These are phyloP conservation scores for Leucoma salicis DNA, from an alignment of 2,888 invertebrate genomes.

Conservation along the genomic window DNA sequence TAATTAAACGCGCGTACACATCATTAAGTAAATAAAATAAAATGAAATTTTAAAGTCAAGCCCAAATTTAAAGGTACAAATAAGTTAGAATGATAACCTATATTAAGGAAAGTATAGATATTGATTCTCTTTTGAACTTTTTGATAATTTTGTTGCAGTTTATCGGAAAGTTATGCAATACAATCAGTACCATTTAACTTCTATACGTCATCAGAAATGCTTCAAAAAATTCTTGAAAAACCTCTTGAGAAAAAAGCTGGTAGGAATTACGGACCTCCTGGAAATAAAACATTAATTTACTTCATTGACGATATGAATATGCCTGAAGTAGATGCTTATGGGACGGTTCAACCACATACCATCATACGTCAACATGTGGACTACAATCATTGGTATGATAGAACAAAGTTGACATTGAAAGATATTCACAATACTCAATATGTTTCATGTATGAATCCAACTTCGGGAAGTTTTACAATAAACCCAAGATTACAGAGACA, in stretches of 20 bases:
- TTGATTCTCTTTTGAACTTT: too few species aligned
- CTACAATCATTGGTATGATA: slow-evolving; percentile 95
- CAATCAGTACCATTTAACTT: slow-evolving; percentile 98
- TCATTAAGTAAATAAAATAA: too few species aligned
- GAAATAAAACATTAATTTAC: slow-evolving; percentile 95
- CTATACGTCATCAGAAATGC: slow-evolving; percentile 96
- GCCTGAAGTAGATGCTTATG: slow-evolving; percentile 95
- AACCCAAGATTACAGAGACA: slow-evolving; percentile 96
- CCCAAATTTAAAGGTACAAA: too few species aligned
- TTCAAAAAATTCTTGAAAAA: slow-evolving; percentile 96
- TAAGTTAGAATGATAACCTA: too few species aligned
- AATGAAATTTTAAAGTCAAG: too few species aligned
- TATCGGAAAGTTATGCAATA: slow-evolving; percentile 93
- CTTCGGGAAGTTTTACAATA: slow-evolving; percentile 98
- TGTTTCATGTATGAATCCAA: slow-evolving; percentile 98
- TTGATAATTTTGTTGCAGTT: slow-evolving; percentile 59
- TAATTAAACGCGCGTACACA: too few species aligned
- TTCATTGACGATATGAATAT: slow-evolving; percentile 99
- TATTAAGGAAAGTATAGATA: too few species aligned
- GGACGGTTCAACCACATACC: slow-evolving; percentile 98
- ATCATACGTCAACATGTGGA: slow-evolving; percentile 97
- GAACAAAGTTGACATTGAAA: slow-evolving; percentile 93
- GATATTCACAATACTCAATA: slow-evolving; percentile 99
- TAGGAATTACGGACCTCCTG: slow-evolving; percentile 97
- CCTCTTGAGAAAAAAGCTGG: slow-evolving; percentile 98